Evolutionary conservation across 2,888 invertebrate species (phyloP), one percentile per base, ranked within the genome.

Genomic region (Drosophila parthenogenetica): DNA sequence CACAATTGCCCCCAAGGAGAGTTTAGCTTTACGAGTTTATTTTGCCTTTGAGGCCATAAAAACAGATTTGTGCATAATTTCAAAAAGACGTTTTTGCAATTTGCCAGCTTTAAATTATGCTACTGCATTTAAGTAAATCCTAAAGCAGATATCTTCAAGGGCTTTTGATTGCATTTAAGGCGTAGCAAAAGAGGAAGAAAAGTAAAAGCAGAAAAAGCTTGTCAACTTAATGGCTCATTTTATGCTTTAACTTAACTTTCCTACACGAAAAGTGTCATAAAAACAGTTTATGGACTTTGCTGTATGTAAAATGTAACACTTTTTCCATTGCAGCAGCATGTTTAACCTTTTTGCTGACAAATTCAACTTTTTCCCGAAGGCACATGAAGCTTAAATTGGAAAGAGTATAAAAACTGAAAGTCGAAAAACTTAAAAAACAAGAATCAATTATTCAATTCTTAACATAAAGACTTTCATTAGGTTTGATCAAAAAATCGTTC

Each of bases 61-160:
- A 89, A 50, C 64, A 67, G 89, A 89, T 84, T 89, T 81, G 60
- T 69, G 71, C 87, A 71, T 77, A 73, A 84, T 83, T 87, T 71
- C 14, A 57, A 69, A 72, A 58, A 42, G 65, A 59, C 13, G 35
- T 35, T 60, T 77, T 61, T 22, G 58, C 43, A 49, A 69, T 61
- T 77, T 60, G 48, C 46, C 54, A 40, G 35, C 68, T 48, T 55
- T 46, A 58, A 62, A 68, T 68, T 69, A 73, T 60, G 58, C 51
- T 49, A 60, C 43, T 63, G 60, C 54, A 46, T 59, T 68, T 64
- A 77, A 53, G 16, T 25, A 42, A 59, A 29, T 59, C 39, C 46
- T 2, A 43, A 19, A 29, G 29, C 17, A 11, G 29, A 39, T 8
- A 14, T 35, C 4, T n/a, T 11, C 11, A 35, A 48, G 11, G 8